These are phyloP conservation scores for Tuberolachnus salignus DNA, from an alignment of 2,888 invertebrate species.

Conservation along the genomic window DNA sequence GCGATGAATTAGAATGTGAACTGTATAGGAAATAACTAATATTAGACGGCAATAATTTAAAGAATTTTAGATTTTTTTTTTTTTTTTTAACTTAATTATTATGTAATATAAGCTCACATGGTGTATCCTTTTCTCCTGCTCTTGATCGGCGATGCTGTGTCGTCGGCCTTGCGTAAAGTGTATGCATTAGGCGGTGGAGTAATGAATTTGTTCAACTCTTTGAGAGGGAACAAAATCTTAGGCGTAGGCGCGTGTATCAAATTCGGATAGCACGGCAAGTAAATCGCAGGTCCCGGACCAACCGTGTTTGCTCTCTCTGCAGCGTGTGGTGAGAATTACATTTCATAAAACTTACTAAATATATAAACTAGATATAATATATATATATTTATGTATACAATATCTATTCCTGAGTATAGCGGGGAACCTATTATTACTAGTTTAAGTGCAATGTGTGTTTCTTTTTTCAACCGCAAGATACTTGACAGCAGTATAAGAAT, in stretches of 20 bases:
- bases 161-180: background rate
- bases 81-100: no score
- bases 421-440: no score
- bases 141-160: background rate
- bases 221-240: background rate
- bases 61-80: no score
- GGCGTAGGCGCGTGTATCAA: conserved; percentile 18
- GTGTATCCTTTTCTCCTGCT: conserved; percentile 26
- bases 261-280: conserved; percentile 25
- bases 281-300: conserved; percentile 22
- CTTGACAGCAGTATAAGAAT: no score
- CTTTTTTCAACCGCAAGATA: no score
- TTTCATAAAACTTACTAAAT: no score
- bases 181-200: background rate
- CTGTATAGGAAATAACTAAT: no score
- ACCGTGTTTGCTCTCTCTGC: background rate
- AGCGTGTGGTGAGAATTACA: background rate
- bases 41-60: no score
- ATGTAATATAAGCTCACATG: background rate
- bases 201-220: background rate
- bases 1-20: no score
- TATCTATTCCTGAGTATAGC: background rate
- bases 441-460: no score
- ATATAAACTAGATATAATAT: background rate
- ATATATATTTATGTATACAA: background rate